Percentiles rank a stretch among this genome's conserved stretches.
Evolutionary conservation across 2,888 invertebrate species (phyloP).

Genomic region (Nymphalis polychloros): DNA sequence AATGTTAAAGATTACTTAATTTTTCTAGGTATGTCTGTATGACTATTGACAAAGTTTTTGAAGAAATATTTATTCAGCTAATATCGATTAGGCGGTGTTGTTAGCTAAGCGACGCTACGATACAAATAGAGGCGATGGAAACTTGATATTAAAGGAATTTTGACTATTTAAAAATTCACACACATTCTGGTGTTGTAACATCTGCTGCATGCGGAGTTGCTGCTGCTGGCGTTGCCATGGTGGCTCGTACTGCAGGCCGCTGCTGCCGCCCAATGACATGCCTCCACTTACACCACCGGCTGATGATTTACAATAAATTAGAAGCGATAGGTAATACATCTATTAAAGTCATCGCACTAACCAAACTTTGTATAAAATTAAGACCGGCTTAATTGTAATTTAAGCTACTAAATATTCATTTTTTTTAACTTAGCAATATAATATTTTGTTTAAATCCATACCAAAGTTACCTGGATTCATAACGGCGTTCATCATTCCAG

Average conservation of each 20-base stretch:
- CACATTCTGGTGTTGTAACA: constrained; percentile 72
- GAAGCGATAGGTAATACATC: too few species aligned
- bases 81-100: background rate
- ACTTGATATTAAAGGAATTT: too few species aligned
- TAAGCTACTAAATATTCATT: background rate
- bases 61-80: too few species aligned
- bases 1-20: too few species aligned
- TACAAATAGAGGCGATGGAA: background rate
- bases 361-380: background rate
- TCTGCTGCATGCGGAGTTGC: constrained; percentile 71
- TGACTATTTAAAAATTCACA: background rate
- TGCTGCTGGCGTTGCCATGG: constrained; percentile 78
- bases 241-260: constrained; percentile 76
- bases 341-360: too few species aligned
- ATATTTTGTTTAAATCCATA: too few species aligned
- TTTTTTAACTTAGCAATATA: too few species aligned
- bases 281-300: constrained; percentile 13
- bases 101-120: background rate
- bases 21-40: too few species aligned
- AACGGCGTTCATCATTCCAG: constrained; percentile 67
- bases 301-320: background rate
- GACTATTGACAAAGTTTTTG: too few species aligned
- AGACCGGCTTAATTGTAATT: background rate
- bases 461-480: constrained; percentile 62
- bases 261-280: constrained; percentile 49